These are phyloP conservation scores for Sylvietta virens DNA, from an alignment of 2,113 vertebrate genomes.

Conservation along the genomic window DNA sequence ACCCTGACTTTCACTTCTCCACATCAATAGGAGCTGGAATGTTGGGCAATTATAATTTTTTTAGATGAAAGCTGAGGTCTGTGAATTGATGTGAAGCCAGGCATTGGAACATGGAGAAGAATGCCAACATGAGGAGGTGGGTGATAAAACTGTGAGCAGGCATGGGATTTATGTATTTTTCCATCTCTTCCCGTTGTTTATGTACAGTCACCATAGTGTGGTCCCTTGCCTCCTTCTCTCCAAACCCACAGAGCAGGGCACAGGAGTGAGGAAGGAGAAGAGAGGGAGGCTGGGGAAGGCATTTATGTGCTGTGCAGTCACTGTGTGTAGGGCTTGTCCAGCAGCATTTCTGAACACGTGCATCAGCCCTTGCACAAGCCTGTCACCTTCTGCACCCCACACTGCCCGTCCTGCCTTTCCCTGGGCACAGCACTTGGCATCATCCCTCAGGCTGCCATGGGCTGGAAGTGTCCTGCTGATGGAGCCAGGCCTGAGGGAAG, in stretches of 20 bases:
- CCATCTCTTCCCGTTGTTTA: background rate
- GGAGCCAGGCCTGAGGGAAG: background rate
- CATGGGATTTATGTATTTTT: background rate
- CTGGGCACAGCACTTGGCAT: background rate
- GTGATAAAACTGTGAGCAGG: background rate
- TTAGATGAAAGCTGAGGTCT: background rate
- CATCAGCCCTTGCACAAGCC: background rate
- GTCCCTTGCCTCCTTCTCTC: background rate
- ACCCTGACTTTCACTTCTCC: background rate
- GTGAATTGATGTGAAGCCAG: background rate
- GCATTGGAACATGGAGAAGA: background rate
- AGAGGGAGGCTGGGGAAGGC: background rate
- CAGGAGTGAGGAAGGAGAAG: background rate
- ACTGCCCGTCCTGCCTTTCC: background rate
- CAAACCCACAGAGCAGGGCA: background rate
- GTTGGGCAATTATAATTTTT: background rate
- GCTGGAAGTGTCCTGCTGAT: background rate
- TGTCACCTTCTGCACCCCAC: background rate
- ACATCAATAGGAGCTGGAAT: conserved; percentile 4
- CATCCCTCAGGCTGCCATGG: rapidly evolving
- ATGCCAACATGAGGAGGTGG: background rate
- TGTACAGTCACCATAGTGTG: background rate
- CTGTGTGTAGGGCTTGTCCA: background rate
- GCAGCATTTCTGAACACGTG: background rate
- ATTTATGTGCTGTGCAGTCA: background rate